A percentile compares a stretch with the other conserved stretches of the same genome.
Conservation (phyloP, 2,113 vertebrate species). For the Cervus canadensis region DNA sequence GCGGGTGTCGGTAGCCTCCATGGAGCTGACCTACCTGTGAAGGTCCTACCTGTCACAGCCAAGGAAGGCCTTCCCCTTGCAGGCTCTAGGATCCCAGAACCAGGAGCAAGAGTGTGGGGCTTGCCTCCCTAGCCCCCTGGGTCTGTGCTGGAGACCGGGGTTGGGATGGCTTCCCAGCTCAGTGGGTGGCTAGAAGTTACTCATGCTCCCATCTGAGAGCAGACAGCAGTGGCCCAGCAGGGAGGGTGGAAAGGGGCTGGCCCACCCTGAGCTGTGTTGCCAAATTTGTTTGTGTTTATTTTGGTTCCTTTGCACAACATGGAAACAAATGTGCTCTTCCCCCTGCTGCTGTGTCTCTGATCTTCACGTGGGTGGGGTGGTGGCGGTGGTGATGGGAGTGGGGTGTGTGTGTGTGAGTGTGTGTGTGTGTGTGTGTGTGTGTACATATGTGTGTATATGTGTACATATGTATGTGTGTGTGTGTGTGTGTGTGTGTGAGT, state of each 20-base stretch:
- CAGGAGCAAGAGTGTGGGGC: not conserved
- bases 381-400: not conserved
- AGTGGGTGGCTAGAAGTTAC: not conserved
- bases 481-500: not conserved
- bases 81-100: not conserved
- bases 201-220: not conserved
- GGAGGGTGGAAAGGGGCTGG: not conserved
- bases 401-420: not conserved
- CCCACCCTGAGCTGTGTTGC: not conserved
- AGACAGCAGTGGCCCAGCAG: not conserved
- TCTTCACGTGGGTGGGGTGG: not conserved
- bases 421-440: not conserved
- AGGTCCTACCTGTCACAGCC: not conserved
- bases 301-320: not conserved
- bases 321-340: not conserved
- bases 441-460: not conserved
- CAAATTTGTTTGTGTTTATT: slow-evolving; percentile 45
- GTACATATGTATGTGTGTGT: not conserved
- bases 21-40: not conserved
- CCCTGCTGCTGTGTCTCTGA: not conserved
- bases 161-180: not conserved
- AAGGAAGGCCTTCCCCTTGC: not conserved
- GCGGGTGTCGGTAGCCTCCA: not conserved
- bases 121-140: not conserved
- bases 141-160: not conserved